These are phyloP conservation scores for Saccopteryx bilineata DNA, from an alignment of 2,113 vertebrate genomes.

Conservation along the genomic window DNA sequence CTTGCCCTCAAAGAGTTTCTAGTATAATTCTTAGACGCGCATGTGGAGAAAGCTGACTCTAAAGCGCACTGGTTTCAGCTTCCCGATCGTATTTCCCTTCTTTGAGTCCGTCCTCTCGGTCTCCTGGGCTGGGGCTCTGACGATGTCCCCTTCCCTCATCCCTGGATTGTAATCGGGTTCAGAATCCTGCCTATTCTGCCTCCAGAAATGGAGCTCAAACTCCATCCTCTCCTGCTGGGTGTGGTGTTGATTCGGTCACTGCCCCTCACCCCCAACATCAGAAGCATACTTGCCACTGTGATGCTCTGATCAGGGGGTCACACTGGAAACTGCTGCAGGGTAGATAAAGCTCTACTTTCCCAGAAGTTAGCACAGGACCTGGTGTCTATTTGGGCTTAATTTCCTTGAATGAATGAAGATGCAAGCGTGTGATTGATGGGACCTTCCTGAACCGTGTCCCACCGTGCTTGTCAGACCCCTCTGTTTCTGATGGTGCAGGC, in stretches of 20 bases:
- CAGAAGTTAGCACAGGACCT: neutral
- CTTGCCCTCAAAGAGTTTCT: neutral
- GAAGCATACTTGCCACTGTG: neutral
- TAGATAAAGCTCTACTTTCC: neutral
- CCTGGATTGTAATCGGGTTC: neutral
- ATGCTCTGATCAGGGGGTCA: neutral
- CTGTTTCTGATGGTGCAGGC: neutral
- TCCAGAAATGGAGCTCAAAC: neutral
- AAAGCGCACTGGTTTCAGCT: neutral
- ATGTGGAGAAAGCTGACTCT: neutral
- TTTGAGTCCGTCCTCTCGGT: neutral
- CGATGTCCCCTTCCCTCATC: neutral
- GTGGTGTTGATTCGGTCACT: neutral
- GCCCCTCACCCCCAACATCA: neutral
- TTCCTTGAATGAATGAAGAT: neutral
- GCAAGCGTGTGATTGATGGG: neutral
- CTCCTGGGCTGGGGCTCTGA: neutral
- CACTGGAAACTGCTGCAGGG: neutral
- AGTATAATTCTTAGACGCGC: neutral
- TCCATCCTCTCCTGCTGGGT: no score
- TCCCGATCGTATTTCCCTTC: neutral
- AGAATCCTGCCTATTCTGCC: neutral
- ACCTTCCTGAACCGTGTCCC: neutral
- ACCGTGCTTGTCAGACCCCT: neutral
- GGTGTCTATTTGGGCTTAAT: neutral